Evolutionary conservation across 2,113 vertebrate species (phyloP), one percentile per base, ranked within the genome.

Genomic region (Cottus gobio): DNA sequence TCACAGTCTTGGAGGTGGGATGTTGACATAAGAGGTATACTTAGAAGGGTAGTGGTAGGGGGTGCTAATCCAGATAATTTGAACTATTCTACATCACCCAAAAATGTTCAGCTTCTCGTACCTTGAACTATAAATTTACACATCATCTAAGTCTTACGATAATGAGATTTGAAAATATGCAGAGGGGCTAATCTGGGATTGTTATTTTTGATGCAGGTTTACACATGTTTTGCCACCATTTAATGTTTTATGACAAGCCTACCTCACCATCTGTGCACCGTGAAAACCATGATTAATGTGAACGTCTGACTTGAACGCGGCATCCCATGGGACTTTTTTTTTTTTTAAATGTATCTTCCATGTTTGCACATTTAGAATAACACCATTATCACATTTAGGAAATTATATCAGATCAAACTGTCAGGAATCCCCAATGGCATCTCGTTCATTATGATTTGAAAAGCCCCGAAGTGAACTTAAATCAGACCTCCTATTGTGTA

Each of bases 221-320:
- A 71, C 56, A 79, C 42, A 31, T 84, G 71, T 42, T 68, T 80
- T 66, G 79, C 79, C 3, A 61, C 28, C 80, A 77, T 79, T 82
- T 71, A 80, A 77, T 86, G 69, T 75, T 90, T 82, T 65, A 68
- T 75, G 76, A 82, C 83, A 77, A 66, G 37, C 63, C 76, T 26
- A 71, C 71, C 79, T 63, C 86, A 52, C 75, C 84, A 84, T 90
- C 78, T 85, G 85, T 78, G 69, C 81, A 44, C 68, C 69, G 64
- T 79, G 46, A 77, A 82, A 82, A 85, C 63, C 30, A 44, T 42
- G 68, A 84, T 44, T 34, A 85, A 86, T 73, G 76, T 62, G 65
- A 74, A 72, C 18, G 57, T 71, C 77, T 24, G 65, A 79, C 37
- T 70, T 70, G 37, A 81, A 62, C 11, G 65, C 56, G 71, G 22